A percentile compares a stretch with the other conserved stretches of the same genome.
Evolutionary conservation across 2,888 invertebrate genomes (phyloP).

Genomic region (Caenorhabditis becei): DNA sequence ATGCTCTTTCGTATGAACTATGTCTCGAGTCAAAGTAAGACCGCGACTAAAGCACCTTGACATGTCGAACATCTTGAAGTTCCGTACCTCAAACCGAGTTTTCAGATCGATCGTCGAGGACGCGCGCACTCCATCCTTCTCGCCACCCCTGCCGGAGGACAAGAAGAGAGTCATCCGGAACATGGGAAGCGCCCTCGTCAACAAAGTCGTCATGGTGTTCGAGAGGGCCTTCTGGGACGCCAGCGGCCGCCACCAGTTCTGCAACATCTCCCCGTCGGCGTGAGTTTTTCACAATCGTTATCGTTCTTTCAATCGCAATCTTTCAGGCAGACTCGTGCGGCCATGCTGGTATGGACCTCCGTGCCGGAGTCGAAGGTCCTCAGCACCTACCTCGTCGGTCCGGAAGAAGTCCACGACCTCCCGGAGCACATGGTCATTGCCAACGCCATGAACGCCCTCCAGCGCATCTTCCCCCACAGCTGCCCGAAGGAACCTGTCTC

Average conservation of each 20-base stretch:
- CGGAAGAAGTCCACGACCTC: not conserved
- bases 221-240: conserved; percentile 94
- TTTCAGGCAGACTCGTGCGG: conserved; percentile 47
- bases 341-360: conserved; percentile 30
- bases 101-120: conserved; percentile 25
- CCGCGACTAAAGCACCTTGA: too few relatives aligned
- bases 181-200: conserved; percentile 87
- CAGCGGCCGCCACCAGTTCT: not conserved
- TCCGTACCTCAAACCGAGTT: not conserved
- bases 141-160: conserved; percentile 96
- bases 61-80: too few relatives aligned
- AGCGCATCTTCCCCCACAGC: conserved; percentile 4
- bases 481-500: not conserved
- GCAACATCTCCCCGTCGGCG: not conserved
- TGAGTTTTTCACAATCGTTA: conserved; percentile 1
- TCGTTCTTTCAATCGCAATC: not conserved
- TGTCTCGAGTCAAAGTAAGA: too few relatives aligned
- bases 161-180: conserved; percentile 94
- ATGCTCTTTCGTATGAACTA: too few relatives aligned
- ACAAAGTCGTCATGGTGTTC: conserved; percentile 91
- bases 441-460: conserved; percentile 26
- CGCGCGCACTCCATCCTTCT: conserved; percentile 85
- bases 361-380: conserved; percentile 21
- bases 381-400: conserved; percentile 26
- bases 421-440: conserved; percentile 17